Conservation (phyloP, 2,888 invertebrate species). For the Leptothorax acervorum region DNA sequence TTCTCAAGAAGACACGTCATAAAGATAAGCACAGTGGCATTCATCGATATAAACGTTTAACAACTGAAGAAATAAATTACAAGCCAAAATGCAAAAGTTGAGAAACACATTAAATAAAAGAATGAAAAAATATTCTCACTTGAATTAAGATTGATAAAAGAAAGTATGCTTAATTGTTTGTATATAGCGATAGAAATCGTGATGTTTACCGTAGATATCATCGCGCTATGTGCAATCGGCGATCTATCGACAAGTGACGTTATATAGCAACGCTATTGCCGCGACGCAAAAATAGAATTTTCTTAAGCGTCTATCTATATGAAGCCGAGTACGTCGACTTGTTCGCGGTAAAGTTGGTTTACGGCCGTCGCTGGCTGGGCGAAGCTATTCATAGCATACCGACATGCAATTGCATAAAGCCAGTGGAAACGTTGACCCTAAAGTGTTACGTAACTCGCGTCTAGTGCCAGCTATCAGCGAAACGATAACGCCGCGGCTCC, state of each 20-base stretch:
- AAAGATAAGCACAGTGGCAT: background rate
- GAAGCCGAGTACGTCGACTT: conserved; percentile 52
- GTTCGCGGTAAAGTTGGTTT: conserved; percentile 66
- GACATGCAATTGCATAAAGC: conserved; percentile 85
- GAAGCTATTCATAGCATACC: conserved; percentile 83
- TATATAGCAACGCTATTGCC: conserved; percentile 9
- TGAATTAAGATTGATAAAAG: background rate
- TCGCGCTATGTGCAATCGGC: conserved; percentile 6
- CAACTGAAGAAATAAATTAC: background rate
- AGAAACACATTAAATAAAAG: background rate
- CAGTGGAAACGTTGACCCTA: conserved; percentile 84
- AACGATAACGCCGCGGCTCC: conserved; percentile 78
- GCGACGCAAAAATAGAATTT: conserved; percentile 46
- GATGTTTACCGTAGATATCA: conserved; percentile 39
- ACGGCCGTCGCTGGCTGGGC: conserved; percentile 69
- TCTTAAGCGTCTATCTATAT: conserved; percentile 35
- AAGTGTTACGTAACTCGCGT: conserved; percentile 79
- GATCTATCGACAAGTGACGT: conserved; percentile 18
- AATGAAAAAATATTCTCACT: background rate
- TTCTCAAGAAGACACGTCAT: background rate
- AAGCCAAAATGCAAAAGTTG: background rate
- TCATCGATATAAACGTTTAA: background rate
- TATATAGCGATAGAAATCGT: background rate
- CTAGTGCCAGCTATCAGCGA: conserved; percentile 79
- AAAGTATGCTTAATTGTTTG: background rate